A percentile compares a stretch with the other conserved stretches of the same genome.
Conservation (phyloP, 2,888 invertebrate species). For the Eurytoma californica region DNA sequence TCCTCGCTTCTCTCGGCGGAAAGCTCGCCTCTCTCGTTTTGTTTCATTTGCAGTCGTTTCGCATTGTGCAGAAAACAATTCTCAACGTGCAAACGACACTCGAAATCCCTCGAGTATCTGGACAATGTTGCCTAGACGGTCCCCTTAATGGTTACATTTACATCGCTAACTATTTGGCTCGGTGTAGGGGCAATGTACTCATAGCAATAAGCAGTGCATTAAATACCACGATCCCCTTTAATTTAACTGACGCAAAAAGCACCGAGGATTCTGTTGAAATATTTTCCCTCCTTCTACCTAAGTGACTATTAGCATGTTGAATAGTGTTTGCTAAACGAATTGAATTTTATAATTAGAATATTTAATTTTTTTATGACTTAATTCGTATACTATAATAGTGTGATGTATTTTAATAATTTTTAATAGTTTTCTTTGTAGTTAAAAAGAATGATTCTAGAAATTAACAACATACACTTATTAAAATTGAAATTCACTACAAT, state of each 20-base stretch:
- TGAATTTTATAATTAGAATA: too few species aligned
- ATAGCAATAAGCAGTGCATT: conserved; percentile 24
- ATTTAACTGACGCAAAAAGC: conserved; percentile 22
- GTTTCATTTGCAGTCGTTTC: conserved; percentile 35
- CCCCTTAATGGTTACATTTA: conserved; percentile 47
- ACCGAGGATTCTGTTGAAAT: background rate
- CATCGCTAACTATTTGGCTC: conserved; percentile 41
- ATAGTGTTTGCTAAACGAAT: too few species aligned
- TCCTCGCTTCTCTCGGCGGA: conserved; percentile 7
- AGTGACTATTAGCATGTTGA: background rate
- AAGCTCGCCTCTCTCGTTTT: background rate
- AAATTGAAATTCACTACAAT: too few species aligned
- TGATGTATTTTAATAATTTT: too few species aligned
- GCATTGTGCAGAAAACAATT: conserved; percentile 41
- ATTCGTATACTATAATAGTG: too few species aligned
- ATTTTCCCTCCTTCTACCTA: background rate
- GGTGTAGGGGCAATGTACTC: conserved; percentile 2
- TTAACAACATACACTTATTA: too few species aligned
- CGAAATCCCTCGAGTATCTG: conserved; percentile 43
- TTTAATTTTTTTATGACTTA: too few species aligned
- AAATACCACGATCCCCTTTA: conserved; percentile 28
- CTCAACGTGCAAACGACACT: conserved; percentile 46
- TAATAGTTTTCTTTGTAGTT: too few species aligned
- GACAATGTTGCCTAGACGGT: conserved; percentile 40
- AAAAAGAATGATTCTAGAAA: too few species aligned